Evolutionary conservation across 2,113 vertebrate genomes (phyloP).

Genomic region (Bucco capensis): DNA sequence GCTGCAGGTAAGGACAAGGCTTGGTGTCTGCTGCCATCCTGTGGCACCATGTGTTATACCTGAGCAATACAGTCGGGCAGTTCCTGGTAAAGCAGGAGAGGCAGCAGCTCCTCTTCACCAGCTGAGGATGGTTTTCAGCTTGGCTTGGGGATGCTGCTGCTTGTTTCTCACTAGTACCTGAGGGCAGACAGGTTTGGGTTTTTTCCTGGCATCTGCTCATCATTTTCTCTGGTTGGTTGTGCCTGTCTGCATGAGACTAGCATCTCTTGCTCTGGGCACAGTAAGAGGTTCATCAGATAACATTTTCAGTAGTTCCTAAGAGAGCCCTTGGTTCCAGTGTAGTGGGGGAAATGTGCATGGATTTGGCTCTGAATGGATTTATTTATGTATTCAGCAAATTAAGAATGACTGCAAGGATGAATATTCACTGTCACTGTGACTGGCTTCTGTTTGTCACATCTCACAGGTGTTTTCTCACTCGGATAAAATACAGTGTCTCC

Average conservation of each 20-base stretch:
- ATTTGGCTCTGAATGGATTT: neutral
- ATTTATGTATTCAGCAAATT: neutral
- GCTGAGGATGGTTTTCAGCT: neutral
- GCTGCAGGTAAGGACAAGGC: slow-evolving; percentile 75
- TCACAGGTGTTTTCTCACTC: neutral
- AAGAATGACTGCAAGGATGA: neutral
- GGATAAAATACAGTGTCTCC: neutral
- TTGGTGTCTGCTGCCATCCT: slow-evolving; percentile 67
- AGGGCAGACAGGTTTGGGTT: neutral
- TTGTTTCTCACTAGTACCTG: neutral
- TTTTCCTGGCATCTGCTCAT: neutral
- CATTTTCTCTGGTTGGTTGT: neutral
- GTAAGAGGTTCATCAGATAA: neutral
- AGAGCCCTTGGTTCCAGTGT: neutral
- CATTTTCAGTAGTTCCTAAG: neutral
- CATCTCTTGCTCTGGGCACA: neutral
- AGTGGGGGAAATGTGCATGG: neutral
- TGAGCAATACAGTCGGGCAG: neutral
- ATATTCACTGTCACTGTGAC: neutral
- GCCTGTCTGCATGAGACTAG: neutral
- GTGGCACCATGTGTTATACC: neutral
- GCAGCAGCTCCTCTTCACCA: neutral
- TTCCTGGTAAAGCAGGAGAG: neutral
- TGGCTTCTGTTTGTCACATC: neutral
- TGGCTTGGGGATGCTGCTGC: neutral